Evolutionary conservation across 2,797 vertebrate species (phyloP).

Genomic region (Meriones psammophilus): DNA sequence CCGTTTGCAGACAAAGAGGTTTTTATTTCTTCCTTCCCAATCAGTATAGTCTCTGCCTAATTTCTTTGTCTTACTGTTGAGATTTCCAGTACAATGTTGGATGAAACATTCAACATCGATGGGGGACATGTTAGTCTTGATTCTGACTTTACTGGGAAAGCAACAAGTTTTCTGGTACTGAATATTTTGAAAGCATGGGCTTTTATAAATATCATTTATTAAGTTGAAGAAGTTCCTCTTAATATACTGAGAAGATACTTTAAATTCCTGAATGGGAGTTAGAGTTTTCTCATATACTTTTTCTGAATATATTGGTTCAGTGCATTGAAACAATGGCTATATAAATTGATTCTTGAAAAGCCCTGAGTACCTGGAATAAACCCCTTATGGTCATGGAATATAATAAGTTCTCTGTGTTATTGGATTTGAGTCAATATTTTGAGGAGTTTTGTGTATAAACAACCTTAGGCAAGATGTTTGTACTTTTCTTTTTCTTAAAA

Average conservation of each 20-base stretch:
- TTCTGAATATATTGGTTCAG: neutral
- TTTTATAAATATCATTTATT: neutral
- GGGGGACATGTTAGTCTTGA: too few relatives aligned
- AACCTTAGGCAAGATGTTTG: neutral
- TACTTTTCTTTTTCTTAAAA: neutral
- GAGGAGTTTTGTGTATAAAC: neutral
- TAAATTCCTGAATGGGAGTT: neutral
- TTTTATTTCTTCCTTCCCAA: neutral
- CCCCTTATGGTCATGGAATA: neutral
- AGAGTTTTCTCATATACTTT: neutral
- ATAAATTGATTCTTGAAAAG: neutral
- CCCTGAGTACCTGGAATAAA: neutral
- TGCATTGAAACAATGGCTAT: neutral
- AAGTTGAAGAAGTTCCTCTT: neutral
- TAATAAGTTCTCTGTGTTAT: neutral
- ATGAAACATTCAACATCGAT: too few relatives aligned
- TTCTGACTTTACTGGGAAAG: too few relatives aligned
- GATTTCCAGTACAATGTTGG: too few relatives aligned
- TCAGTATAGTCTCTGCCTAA: neutral
- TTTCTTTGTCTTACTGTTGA: too few relatives aligned
- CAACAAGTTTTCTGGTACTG: neutral
- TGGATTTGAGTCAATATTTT: neutral
- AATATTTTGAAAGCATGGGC: neutral
- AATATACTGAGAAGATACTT: neutral
- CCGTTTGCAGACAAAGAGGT: neutral